Conservation (phyloP, 2,888 invertebrate genomes). For the Steromphala cineraria region DNA sequence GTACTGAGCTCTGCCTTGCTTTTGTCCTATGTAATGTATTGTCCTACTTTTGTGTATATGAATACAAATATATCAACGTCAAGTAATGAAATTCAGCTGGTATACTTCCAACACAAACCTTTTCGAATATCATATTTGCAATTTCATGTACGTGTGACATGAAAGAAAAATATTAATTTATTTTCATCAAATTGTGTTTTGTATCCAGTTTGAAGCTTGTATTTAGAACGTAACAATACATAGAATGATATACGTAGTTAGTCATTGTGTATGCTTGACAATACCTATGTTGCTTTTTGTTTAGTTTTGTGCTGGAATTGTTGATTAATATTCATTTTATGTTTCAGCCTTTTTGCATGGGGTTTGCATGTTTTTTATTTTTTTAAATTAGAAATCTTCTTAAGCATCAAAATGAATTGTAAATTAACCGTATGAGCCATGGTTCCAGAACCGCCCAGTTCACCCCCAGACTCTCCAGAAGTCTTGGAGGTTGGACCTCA, state of each 20-base stretch:
- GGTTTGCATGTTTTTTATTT: background rate
- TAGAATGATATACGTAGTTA: too few relatives aligned
- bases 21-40: background rate
- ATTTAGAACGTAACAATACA: too few relatives aligned
- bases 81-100: conserved; percentile 9
- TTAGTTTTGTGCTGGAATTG: too few relatives aligned
- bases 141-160: background rate
- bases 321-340: background rate
- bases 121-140: background rate
- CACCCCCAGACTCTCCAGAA: conserved; percentile 61
- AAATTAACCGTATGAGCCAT: background rate
- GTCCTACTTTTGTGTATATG: conserved; percentile 15
- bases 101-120: background rate
- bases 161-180: too few relatives aligned
- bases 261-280: too few relatives aligned
- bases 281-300: too few relatives aligned
- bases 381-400: background rate
- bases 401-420: background rate
- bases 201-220: too few relatives aligned
- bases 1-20: background rate
- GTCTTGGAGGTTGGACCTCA: conserved; percentile 61
- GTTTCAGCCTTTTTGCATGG: conserved; percentile 8
- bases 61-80: background rate
- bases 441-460: conserved; percentile 60
- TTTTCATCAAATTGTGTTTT: too few relatives aligned